A percentile compares a stretch with the other conserved stretches of the same genome.
Conservation (phyloP, 2,888 invertebrate species). For the Drosophila paracracens region DNA sequence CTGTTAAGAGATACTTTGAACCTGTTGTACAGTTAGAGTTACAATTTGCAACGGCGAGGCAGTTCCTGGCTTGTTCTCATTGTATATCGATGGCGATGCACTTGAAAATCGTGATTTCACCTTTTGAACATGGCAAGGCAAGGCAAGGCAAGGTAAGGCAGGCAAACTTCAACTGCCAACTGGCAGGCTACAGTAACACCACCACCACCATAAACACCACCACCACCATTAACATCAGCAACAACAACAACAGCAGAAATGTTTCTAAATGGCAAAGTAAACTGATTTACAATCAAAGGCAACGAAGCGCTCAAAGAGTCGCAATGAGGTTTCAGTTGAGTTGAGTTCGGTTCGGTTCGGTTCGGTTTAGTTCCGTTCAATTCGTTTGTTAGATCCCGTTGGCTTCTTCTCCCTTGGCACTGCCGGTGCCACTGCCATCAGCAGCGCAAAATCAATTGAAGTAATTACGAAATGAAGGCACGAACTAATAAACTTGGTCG, state of each 20-base stretch:
- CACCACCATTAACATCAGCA: constrained; percentile 28
- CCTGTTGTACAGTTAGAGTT: constrained; percentile 83
- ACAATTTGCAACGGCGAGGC: constrained; percentile 73
- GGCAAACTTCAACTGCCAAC: constrained; percentile 52
- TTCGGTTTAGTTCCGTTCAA: constrained; percentile 66
- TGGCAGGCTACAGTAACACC: constrained; percentile 27
- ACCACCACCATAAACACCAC: constrained; percentile 25
- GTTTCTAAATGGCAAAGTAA: constrained; percentile 81
- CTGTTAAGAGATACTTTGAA: constrained; percentile 82
- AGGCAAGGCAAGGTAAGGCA: constrained; percentile 32
- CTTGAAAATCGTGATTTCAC: constrained; percentile 81
- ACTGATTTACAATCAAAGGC: constrained; percentile 81
- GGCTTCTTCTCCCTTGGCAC: constrained; percentile 36
- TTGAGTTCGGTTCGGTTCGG: constrained; percentile 43
- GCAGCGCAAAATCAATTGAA: constrained; percentile 84
- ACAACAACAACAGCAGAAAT: constrained; percentile 61
- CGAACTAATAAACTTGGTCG: constrained; percentile 84
- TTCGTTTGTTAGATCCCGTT: constrained; percentile 64
- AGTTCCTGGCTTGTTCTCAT: constrained; percentile 59
- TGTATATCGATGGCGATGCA: constrained; percentile 81
- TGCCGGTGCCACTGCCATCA: constrained; percentile 63
- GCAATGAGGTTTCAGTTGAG: constrained; percentile 63
- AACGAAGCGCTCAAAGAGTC: constrained; percentile 79
- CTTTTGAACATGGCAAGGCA: constrained; percentile 66
- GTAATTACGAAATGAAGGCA: constrained; percentile 85